Evolutionary conservation across 2,113 vertebrate species (phyloP).

Genomic region (Gavia stellata): DNA sequence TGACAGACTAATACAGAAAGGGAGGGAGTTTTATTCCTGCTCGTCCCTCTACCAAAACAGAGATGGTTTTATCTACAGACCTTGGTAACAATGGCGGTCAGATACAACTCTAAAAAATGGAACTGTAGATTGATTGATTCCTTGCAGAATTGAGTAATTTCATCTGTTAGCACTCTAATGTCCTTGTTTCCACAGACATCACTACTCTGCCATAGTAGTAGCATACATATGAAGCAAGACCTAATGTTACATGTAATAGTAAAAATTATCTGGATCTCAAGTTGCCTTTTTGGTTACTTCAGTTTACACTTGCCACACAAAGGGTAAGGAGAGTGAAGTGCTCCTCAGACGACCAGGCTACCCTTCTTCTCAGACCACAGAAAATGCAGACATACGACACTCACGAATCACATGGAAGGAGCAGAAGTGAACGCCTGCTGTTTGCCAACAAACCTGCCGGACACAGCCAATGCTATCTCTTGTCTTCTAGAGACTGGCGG

Average conservation of each 20-base stretch:
- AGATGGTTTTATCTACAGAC: neutral
- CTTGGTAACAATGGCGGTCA: neutral
- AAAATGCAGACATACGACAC: neutral
- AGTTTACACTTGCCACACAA: neutral
- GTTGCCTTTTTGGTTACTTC: neutral
- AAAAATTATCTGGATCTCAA: neutral
- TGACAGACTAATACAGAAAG: neutral
- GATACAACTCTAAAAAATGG: neutral
- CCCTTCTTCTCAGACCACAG: neutral
- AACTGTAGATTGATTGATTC: neutral
- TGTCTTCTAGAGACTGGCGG: neutral
- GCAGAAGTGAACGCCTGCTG: rapidly evolving
- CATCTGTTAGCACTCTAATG: neutral
- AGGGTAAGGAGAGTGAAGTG: neutral
- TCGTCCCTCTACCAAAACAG: neutral
- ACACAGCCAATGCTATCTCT: neutral
- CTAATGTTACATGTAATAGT: neutral
- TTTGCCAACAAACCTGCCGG: neutral
- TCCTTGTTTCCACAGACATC: neutral
- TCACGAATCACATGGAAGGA: neutral
- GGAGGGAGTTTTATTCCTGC: neutral
- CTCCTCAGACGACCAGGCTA: neutral
- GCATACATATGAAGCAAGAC: neutral
- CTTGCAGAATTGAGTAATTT: neutral
- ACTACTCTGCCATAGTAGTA: neutral